A percentile compares a stretch with the other conserved stretches of the same genome.
Conservation (phyloP, 2,888 invertebrate genomes). For the Pandemis cinnamomeana region DNA sequence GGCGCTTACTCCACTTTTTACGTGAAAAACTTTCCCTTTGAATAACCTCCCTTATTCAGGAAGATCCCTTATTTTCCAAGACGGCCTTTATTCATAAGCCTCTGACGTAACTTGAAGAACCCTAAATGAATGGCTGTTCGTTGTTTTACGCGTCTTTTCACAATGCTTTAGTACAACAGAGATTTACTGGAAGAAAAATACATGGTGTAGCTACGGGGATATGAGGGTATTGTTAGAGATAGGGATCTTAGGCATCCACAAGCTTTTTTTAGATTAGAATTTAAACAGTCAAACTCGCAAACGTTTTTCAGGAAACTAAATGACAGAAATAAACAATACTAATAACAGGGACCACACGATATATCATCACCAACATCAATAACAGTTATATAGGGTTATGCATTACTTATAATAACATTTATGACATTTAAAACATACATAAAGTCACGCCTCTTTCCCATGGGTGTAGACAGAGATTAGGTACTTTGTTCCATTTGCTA, state of each 20-base stretch:
- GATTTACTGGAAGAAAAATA: constrained; percentile 65
- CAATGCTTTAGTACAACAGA: constrained; percentile 78
- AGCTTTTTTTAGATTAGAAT: too few species aligned
- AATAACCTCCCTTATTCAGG: constrained; percentile 73
- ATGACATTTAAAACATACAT: too few species aligned
- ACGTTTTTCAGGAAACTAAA: too few species aligned
- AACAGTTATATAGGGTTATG: too few species aligned
- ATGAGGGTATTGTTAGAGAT: constrained; percentile 21
- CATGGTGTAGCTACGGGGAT: constrained; percentile 41
- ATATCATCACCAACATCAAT: too few species aligned
- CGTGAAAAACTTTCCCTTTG: constrained; percentile 77
- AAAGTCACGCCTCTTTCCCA: too few species aligned
- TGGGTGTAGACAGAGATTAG: too few species aligned
- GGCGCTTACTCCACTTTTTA: constrained; percentile 75
- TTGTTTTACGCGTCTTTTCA: constrained; percentile 84
- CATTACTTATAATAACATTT: too few species aligned
- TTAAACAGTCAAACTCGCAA: too few species aligned
- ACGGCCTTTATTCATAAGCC: constrained; percentile 82
- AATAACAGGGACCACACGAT: too few species aligned
- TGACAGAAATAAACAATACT: too few species aligned
- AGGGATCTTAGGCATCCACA: not conserved
- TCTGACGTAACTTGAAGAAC: constrained; percentile 79
- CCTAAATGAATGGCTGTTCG: constrained; percentile 83
- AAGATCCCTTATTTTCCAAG: constrained; percentile 52
- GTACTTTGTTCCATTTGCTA: too few species aligned